Evolutionary conservation across 2,113 vertebrate genomes (phyloP), one percentile per base, ranked within the genome.

Genomic region (Nothocercus nigrocapillus): DNA sequence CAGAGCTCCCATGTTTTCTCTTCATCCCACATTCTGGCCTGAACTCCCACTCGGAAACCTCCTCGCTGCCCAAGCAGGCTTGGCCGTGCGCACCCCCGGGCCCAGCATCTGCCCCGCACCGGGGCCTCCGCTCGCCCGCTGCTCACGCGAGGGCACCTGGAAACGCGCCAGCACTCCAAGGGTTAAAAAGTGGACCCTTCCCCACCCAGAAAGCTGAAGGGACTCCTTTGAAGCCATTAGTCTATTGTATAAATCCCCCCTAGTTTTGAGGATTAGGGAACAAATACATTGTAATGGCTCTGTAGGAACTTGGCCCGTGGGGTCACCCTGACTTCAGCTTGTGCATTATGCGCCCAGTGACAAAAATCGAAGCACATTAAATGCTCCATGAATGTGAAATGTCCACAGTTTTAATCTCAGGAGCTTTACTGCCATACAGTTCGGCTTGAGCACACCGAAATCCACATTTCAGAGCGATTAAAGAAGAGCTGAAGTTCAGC

Each of bases 321-420:
- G 94, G 93, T 96, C 90, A 94, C 85, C 85, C 76, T 93, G 94
- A 93, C 88, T 90, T 91, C 13, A 72, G 72, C 44, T 78, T 28
- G 68, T 47, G 82, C 51, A 67, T 95, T 85, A 83, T 64, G 56
- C 88, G 88, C 88, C 90, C 76, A 82, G 73, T 53, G 88, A 88
- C 95, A 94, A 94, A 95, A 95, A 94, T 94, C 38, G 61, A 97
- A 96, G 82, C 82, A 81, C 82, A 44, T 90, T 95, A 95, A 95
- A 84, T 40, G 88, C 28, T 95, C 88, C 88, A 84, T 91, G 76
- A 94, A 92, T 78, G 80, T 47, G 61, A 86, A 95, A 94, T 79
- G 73, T 44, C 85, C 95, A 84, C 73, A 72, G 80, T 95, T 93
- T 95, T 75, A 93, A 75, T 88, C 69, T 88, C 24, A 1, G 64